phyloP scores from a whole-genome alignment of 2,113 vertebrate species.

The Paracyprichromis sp. region DNA sequence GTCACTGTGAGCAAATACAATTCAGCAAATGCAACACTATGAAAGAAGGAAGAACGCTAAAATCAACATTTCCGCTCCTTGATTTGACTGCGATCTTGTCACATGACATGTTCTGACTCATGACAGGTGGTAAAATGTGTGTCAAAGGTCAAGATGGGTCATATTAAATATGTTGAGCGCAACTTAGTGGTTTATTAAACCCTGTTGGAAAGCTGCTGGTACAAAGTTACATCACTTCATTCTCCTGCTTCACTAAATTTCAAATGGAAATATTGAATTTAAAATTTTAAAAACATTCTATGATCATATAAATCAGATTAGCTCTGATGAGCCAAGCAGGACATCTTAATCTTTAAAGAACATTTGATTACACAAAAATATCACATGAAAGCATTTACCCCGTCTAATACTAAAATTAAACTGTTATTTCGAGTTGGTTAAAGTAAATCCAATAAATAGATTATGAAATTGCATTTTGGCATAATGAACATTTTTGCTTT shows the following conservation, averaged over 20 bases:
- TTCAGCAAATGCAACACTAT: not conserved
- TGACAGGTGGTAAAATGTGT: not conserved
- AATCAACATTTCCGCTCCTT: not conserved
- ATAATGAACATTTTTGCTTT: not conserved
- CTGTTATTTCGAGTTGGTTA: not conserved
- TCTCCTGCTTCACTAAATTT: not conserved
- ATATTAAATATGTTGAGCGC: not conserved
- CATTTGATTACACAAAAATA: not conserved
- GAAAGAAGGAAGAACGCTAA: not conserved
- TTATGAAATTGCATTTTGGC: not conserved
- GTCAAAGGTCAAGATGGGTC: not conserved
- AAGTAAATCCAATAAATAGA: not conserved
- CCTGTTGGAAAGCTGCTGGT: not conserved
- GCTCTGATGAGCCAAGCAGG: not conserved
- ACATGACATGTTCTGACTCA: not conserved
- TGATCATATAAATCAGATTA: not conserved
- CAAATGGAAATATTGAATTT: not conserved
- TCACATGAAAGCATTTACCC: not conserved
- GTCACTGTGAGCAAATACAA: not conserved
- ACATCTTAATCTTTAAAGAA: not conserved
- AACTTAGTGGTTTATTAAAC: not conserved
- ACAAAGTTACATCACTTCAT: not conserved
- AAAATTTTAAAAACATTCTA: not conserved
- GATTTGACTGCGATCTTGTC: not conserved
- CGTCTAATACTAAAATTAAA: not conserved